Evolutionary conservation across 1,140 invertebrate genomes (phyloP).

Genomic region (Brachionus sp.): DNA sequence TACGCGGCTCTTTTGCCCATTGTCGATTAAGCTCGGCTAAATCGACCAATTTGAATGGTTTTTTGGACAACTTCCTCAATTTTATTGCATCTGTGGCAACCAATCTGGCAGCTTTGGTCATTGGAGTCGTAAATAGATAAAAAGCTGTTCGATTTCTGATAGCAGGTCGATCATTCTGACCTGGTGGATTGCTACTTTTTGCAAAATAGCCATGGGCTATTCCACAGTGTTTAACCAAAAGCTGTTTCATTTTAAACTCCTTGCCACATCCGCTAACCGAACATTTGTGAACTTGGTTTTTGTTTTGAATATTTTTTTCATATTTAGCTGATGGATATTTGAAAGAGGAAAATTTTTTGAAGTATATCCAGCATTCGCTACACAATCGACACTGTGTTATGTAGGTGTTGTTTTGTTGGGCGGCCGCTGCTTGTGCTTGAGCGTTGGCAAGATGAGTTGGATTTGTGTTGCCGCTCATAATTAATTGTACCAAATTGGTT

Average conservation of each 20-base stretch:
- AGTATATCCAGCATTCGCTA: constrained; percentile 88
- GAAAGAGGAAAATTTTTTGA: constrained; percentile 96
- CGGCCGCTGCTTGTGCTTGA: neutral
- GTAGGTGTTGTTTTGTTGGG: constrained; percentile 62
- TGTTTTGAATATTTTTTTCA: neutral
- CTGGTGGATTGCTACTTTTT: constrained; percentile 5
- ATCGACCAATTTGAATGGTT: constrained; percentile 41
- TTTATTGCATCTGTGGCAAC: constrained; percentile 28
- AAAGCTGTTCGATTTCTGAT: constrained; percentile 72
- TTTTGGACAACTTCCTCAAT: neutral
- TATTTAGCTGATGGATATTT: constrained; percentile 64
- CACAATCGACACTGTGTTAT: constrained; percentile 77
- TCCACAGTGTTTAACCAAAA: constrained; percentile 13
- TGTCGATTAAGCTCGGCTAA: constrained; percentile 14
- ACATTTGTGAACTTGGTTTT: constrained; percentile 44
- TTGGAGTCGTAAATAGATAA: constrained; percentile 79
- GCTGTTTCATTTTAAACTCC: constrained; percentile 40
- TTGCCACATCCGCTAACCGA: constrained; percentile 1
- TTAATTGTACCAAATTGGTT: constrained; percentile 58
- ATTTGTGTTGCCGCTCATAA: constrained; percentile 39
- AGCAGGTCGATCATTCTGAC: constrained; percentile 5
- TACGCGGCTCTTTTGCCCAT: neutral
- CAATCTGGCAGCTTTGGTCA: constrained; percentile 78
- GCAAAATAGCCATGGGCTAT: constrained; percentile 38
- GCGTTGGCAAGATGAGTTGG: constrained; percentile 16